phyloP scores from a whole-genome alignment of 2,888 invertebrate genomes.

The Melanostoma scalare region DNA sequence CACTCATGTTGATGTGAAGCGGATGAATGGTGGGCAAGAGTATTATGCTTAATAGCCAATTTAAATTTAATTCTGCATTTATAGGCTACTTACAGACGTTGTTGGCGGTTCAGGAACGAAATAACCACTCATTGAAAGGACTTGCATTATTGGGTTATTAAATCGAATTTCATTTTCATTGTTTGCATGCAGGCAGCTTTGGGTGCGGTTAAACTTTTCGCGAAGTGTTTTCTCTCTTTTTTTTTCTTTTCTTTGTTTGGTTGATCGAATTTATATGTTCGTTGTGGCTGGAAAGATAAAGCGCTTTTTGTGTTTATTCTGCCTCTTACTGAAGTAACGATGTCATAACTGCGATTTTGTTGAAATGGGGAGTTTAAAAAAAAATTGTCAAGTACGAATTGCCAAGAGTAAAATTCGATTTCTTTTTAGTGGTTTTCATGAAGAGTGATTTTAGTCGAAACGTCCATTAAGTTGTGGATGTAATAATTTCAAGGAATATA shows the following conservation, averaged over 20 bases:
- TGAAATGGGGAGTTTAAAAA: no score
- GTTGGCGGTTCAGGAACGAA: slow-evolving; percentile 8
- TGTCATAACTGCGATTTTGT: no score
- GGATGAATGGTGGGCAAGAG: neutral
- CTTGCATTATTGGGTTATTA: slow-evolving; percentile 23
- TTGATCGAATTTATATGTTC: neutral
- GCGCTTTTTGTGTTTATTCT: no score
- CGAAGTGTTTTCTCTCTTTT: neutral
- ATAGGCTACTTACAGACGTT: slow-evolving; percentile 58
- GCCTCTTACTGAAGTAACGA: no score
- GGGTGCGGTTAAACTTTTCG: neutral
- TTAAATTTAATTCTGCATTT: slow-evolving; percentile 70
- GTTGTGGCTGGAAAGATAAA: no score
- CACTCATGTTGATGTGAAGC: no score
- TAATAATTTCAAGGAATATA: no score
- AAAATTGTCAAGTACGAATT: no score
- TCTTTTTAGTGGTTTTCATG: no score
- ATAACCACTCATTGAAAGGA: slow-evolving; percentile 5
- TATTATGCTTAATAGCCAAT: slow-evolving; percentile 63
- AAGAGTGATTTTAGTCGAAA: no score
- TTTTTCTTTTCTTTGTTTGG: neutral
- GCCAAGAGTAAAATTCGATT: no score
- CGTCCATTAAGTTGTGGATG: no score
- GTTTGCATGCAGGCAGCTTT: slow-evolving; percentile 16
- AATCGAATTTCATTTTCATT: slow-evolving; percentile 15